Percentiles rank a stretch among this genome's conserved stretches.
Evolutionary conservation across 2,888 invertebrate species (phyloP).

Genomic region (Physocephala rufipes): DNA sequence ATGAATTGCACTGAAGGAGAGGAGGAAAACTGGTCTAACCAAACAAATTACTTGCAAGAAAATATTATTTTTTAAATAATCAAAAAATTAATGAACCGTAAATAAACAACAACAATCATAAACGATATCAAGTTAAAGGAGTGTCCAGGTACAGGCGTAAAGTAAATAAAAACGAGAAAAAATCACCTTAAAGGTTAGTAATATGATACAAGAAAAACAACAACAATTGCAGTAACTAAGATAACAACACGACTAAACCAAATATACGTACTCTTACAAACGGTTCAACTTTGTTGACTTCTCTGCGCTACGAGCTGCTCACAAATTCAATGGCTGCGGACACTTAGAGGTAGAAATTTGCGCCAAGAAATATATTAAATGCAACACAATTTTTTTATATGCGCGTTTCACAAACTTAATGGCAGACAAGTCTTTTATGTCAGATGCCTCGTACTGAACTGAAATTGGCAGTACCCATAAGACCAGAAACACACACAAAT

Average conservation of each 20-base stretch:
- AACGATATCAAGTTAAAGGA: not conserved
- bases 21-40: no score
- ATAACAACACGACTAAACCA: not conserved
- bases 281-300: not conserved
- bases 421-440: conserved; percentile 8
- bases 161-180: conserved; percentile 5
- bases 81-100: no score
- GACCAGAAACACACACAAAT: no score
- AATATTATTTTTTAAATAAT: no score
- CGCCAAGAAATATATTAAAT: conserved; percentile 16
- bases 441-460: conserved; percentile 14
- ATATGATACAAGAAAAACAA: not conserved
- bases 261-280: not conserved
- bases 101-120: conserved; percentile 6
- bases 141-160: not conserved
- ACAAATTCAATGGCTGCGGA: not conserved
- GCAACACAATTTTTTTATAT: not conserved
- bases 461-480: not conserved
- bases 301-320: not conserved
- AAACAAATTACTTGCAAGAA: no score
- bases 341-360: conserved; percentile 13
- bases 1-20: no score
- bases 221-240: not conserved
- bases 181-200: conserved; percentile 28
- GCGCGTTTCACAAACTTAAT: conserved; percentile 2